Evolutionary conservation across 2,888 invertebrate species (phyloP), one percentile per base, ranked within the genome.

Genomic region (Trissolcus brochymenae): DNA sequence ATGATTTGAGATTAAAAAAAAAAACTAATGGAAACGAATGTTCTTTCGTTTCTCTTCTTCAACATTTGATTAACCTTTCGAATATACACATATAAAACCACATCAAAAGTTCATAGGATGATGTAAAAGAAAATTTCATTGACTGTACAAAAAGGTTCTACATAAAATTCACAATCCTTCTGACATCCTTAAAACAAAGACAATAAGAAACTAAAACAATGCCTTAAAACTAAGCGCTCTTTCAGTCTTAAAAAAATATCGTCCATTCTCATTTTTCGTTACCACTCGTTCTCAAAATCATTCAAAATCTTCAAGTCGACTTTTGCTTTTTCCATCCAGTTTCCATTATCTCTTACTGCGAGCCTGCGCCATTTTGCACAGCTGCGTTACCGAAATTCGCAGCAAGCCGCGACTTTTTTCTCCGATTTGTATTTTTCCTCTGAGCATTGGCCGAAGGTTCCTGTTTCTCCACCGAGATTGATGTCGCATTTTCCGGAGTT

Each of bases 401-500:
- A n/a, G 89, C 89, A 3, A 90, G 84, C 11, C 89, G 86, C 4
- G 89, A 88, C 66, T 84, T 85, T 68, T 85, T 86, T 66, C 84
- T 87, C 53, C 83, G 85, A 13, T 71, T 66, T n/a, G 80, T 53
- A 3, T 46, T 46, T 11, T 35, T 35, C 46, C 46, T 46, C 46
- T 46, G 46, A 7, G 7, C 16, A 16, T 46, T 46, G 1, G 16
- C 4, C 4, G 46, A n/a, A n/a, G 46, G n/a, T n/a, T 46, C 46
- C 46, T 46, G 46, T 1, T 46, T 46, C 7, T 46, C 46, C 46
- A 16, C 11, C 1, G 46, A 7, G 7, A 4, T 14, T 46, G 16
- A 16, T 0, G 46, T 2, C 7, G 1, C 11, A 35, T 35, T 14
- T 46, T 46, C 46, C 16, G n/a, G 46, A 46, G 1, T n/a, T 14